Conservation (phyloP, 2,113 vertebrate species). For the Zootoca vivipara region DNA sequence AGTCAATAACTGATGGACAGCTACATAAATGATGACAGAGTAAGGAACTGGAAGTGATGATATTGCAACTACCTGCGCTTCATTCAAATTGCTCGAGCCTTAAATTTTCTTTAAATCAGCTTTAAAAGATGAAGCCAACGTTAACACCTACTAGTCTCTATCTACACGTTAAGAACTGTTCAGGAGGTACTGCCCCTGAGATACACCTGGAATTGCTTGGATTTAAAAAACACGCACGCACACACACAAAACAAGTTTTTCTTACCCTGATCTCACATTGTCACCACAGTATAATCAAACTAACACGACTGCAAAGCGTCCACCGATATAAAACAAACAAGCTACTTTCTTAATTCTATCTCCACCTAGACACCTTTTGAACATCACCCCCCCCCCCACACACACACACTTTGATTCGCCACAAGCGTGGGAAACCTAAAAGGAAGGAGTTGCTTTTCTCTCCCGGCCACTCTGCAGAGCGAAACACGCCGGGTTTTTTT, state of each 20-base stretch:
- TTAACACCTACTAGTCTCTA: not conserved
- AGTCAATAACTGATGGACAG: not conserved
- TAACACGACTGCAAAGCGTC: not conserved
- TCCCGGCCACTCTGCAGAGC: too few species aligned
- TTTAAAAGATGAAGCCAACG: not conserved
- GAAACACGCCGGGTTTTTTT: not conserved
- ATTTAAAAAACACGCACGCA: too few species aligned
- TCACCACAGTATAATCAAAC: not conserved
- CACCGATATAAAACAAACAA: not conserved
- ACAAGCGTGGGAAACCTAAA: not conserved
- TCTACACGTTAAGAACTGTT: fast-evolving
- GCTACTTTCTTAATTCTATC: not conserved
- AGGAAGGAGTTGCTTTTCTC: too few species aligned
- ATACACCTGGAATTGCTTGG: not conserved
- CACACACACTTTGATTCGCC: not conserved
- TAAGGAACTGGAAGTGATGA: not conserved
- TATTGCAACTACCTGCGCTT: not conserved
- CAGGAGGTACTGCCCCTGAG: not conserved
- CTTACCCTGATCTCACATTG: not conserved
- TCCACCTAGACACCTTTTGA: not conserved
- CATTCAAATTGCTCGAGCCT: not conserved
- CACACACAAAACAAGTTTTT: not conserved
- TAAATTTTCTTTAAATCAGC: not conserved
- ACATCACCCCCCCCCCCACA: not conserved
- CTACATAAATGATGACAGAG: not conserved